Base-by-base conservation (phyloP, 2,113 vertebrate genomes). In the Aldabrachelys gigantea region DNA sequence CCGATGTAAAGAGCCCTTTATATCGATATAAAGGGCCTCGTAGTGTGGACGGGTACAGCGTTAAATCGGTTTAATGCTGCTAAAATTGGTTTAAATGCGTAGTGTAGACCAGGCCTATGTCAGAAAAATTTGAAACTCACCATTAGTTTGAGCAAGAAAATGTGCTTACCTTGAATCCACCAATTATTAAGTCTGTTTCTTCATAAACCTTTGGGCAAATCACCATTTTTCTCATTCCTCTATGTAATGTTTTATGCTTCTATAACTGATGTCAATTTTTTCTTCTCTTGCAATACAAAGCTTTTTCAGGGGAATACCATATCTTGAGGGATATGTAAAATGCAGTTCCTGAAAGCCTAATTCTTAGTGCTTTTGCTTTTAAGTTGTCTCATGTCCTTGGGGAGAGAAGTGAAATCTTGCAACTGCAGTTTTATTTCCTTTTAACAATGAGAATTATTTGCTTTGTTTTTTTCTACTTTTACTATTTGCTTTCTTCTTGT, bases 321-420 rank as follows among this genome's bases (percentile, higher is more conserved):
- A 52, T 29, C 3, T 24, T 0, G 0, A 82, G 13, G 31, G 13
- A 62, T 0, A 1, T 22, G 79, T 27, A 80, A 95, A 72, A 92
- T 53, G 25, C 93, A 65, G 5, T 24, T 49, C 78, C 21, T 14
- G 76, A 84, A 91, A 10, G 29, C 2, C 49, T 12, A 56, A 4
- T 5, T 57, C 35, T 90, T 69, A 25, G 7, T 91, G 12, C 6
- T 86, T 72, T 29, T 0, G 1, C 35, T 22, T 72, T 57, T 54
- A 80, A 2, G 4, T 81, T 82, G 1, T 69, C 87, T 85, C 10
- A 82, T 81, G 87, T 80, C 24, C 4, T 31, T 2, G 2, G 6
- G 9, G 12, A 76, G 12, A 91, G 53, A 6, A 59, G 57, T 12
- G 21, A 93, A 85, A 52, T 89, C 35, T 85, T 87, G 65, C 6